Evolutionary conservation across 1,140 invertebrate species (phyloP), one percentile per base, ranked within the genome.

Genomic region (Helicorthomorpha holstii): DNA sequence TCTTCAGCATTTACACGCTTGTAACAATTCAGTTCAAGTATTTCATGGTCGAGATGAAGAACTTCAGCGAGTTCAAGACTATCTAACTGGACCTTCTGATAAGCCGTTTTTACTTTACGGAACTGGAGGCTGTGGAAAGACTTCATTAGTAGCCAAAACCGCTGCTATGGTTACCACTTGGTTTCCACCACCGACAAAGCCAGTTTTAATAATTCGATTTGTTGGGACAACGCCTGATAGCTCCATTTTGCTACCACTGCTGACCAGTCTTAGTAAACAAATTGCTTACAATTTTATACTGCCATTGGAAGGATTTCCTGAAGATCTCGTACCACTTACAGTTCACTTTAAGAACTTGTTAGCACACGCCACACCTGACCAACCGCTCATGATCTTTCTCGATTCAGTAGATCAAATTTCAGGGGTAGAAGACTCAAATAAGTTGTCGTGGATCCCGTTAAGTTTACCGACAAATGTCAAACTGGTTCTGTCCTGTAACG

Each of bases 171-270:
- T 71, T 2, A 42, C n/a, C 25, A 24, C 47, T 14, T 69, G 65
- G 65, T n/a, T n/a, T n/a, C 60, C 63, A 23, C 46, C 56, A 1
- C 49, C 61, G 14, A 77, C 75, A 2, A 79, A 81, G 57, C 88
- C 92, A 2, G 79, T 94, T 2, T 82, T 88, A 62, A 78, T 96
- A 52, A 79, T 97, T 25, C 73, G 93, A 57, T 98, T 96, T 66
- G 74, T 97, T 12, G 94, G 94, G 16, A 98, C 94, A 4, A 96
- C 92, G 7, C 93, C 94, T 12, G 92, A 97, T 62, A 93, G 87
- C 54, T 94, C 88, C 55, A 88, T 89, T 41, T 75, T 97, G 26
- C 88, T 89, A 1, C 92, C 93, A 0, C 85, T 94, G 2, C 72
- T 98, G 10, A 91, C 91, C 52, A 95, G 89, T 47, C 85, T 97